These are phyloP conservation scores for Ochlodes sylvanus DNA, from an alignment of 2,888 invertebrate species.

Conservation along the genomic window DNA sequence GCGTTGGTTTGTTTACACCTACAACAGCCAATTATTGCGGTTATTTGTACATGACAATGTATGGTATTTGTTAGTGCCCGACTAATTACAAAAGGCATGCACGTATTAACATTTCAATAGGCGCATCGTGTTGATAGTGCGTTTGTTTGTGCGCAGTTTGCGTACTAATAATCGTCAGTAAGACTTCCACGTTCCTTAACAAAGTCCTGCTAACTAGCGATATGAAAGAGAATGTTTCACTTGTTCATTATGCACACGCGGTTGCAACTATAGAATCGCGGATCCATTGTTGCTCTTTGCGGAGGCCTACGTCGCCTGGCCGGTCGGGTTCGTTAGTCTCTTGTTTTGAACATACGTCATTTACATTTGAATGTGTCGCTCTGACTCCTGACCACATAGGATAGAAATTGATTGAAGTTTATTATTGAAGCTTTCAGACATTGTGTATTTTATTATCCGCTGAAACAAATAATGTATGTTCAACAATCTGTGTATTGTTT, in stretches of 20 bases:
- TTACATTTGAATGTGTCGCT: slow-evolving; percentile 65
- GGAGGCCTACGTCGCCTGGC: slow-evolving; percentile 55
- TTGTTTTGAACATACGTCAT: slow-evolving; percentile 68
- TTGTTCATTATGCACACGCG: slow-evolving; percentile 28
- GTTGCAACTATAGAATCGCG: slow-evolving; percentile 27
- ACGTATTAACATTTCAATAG: slow-evolving; percentile 9
- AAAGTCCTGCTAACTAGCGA: slow-evolving; percentile 5
- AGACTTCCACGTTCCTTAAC: background rate
- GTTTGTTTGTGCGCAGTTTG: background rate
- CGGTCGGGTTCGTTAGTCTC: slow-evolving; percentile 74
- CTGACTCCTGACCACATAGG: slow-evolving; percentile 17
- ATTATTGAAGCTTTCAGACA: background rate
- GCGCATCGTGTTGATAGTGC: background rate
- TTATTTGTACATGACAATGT: too few relatives aligned
- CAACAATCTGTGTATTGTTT: too few relatives aligned
- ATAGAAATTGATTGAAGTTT: slow-evolving; percentile 18
- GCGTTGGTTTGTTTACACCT: too few relatives aligned
- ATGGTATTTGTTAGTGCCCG: too few relatives aligned
- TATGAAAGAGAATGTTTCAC: background rate
- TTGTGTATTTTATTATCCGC: background rate
- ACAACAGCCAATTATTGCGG: too few relatives aligned
- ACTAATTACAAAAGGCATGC: too few relatives aligned
- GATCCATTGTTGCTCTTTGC: slow-evolving; percentile 18
- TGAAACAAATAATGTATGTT: background rate
- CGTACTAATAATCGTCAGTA: background rate